Conservation (phyloP, 1,140 invertebrate genomes). For the Drosophila auraria region DNA sequence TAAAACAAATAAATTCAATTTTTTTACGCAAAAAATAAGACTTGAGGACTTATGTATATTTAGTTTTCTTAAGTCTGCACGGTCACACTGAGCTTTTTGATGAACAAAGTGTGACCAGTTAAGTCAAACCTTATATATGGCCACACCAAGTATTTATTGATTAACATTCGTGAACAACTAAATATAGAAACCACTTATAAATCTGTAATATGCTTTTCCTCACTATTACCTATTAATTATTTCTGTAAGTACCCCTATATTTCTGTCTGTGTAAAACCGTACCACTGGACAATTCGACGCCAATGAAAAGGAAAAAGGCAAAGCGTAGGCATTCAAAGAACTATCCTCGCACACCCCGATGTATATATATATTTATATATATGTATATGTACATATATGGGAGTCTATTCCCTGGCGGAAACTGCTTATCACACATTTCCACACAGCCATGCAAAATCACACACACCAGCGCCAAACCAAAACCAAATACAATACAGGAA, state of each 20-base stretch:
- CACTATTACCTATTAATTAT: no score
- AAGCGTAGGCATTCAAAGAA: slow-evolving; percentile 41
- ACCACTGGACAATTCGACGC: slow-evolving; percentile 53
- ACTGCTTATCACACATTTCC: slow-evolving; percentile 84
- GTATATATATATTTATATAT: not conserved
- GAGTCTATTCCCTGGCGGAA: slow-evolving; percentile 75
- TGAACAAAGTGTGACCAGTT: not conserved
- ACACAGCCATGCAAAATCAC: slow-evolving; percentile 74
- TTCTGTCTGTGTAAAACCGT: not conserved
- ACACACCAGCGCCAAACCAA: slow-evolving; percentile 30
- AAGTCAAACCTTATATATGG: not conserved
- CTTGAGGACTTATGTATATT: not conserved
- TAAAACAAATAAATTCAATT: not conserved
- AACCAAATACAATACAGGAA: slow-evolving; percentile 77
- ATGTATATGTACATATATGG: not conserved
- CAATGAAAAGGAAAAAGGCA: slow-evolving; percentile 71
- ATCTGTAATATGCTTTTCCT: no score
- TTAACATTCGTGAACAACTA: no score
- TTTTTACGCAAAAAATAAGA: not conserved
- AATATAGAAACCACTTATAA: no score
- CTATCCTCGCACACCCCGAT: slow-evolving; percentile 17
- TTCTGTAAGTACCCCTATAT: not conserved
- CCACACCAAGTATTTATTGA: no score
- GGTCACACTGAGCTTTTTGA: no score
- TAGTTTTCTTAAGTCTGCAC: not conserved